A percentile compares a stretch with the other conserved stretches of the same genome.
phyloP scores from a whole-genome alignment of 2,113 vertebrate genomes.

The Callipepla californica region DNA sequence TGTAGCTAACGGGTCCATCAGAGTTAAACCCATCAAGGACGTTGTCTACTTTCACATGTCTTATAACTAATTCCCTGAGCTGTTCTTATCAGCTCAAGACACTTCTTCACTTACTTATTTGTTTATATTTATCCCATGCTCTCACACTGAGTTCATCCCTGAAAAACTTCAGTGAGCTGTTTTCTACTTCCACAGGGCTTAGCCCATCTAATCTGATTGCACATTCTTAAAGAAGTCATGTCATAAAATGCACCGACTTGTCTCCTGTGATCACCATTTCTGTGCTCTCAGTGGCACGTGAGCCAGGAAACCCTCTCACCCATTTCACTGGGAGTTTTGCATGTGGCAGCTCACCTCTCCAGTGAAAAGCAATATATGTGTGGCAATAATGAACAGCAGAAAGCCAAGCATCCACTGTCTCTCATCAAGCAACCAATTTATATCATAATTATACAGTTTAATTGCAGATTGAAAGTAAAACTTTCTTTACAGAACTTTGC shows the following conservation, averaged over 20 bases:
- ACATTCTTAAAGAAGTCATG: not conserved
- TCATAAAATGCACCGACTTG: not conserved
- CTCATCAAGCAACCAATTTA: not conserved
- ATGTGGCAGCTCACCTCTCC: not conserved
- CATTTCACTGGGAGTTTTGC: not conserved
- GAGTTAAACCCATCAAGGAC: not conserved
- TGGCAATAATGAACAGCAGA: not conserved
- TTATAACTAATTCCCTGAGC: conserved; percentile 50
- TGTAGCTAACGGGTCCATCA: conserved; percentile 27
- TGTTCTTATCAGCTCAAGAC: conserved; percentile 37
- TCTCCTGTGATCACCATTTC: not conserved
- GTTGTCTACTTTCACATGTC: not conserved
- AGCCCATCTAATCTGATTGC: not conserved
- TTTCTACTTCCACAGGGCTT: conserved; percentile 19
- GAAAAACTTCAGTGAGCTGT: not conserved
- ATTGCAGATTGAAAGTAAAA: not conserved
- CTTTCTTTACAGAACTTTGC: not conserved
- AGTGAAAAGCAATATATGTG: not conserved
- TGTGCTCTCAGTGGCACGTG: not conserved
- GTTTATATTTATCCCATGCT: conserved; percentile 38
- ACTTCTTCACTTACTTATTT: conserved; percentile 50
- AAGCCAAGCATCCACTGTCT: not conserved
- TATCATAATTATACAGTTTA: not conserved
- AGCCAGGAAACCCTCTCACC: not conserved
- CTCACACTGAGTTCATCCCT: not conserved